Evolutionary conservation across 2,797 vertebrate species (phyloP).

Genomic region (Lithobates sylvaticus): DNA sequence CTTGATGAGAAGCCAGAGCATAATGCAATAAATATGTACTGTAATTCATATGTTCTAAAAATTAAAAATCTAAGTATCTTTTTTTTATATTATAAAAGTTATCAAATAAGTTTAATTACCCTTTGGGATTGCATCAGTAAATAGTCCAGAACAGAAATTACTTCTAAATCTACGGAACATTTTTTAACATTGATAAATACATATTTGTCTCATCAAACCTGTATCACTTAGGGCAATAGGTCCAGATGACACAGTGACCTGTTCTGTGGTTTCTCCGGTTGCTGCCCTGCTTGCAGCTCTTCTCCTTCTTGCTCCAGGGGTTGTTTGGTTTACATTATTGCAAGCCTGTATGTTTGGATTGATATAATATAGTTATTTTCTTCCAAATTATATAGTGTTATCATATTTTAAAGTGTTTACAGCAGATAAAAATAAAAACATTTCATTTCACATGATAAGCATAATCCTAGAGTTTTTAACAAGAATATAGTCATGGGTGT

Average conservation of each 20-base stretch:
- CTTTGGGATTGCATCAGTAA: neutral
- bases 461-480: too few species aligned
- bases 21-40: too few species aligned
- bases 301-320: conserved; percentile 4
- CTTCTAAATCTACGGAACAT: too few species aligned
- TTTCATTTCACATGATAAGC: too few species aligned
- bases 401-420: neutral
- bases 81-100: neutral
- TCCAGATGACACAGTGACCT: conserved; percentile 57
- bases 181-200: neutral
- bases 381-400: neutral
- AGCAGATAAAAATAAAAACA: neutral
- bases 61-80: too few species aligned
- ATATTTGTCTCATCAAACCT: conserved; percentile 17
- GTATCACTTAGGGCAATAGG: conserved; percentile 43
- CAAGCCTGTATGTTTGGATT: conserved; percentile 27
- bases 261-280: conserved; percentile 14
- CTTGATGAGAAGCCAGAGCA: too few species aligned
- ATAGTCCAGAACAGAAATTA: neutral
- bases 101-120: neutral
- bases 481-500: too few species aligned
- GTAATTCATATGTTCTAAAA: neutral
- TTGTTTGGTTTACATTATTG: neutral
- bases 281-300: neutral
- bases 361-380: neutral